Percentiles rank a stretch among this genome's conserved stretches.
Evolutionary conservation across 1,140 invertebrate species (phyloP).

Genomic region (Drosophila watanabei): DNA sequence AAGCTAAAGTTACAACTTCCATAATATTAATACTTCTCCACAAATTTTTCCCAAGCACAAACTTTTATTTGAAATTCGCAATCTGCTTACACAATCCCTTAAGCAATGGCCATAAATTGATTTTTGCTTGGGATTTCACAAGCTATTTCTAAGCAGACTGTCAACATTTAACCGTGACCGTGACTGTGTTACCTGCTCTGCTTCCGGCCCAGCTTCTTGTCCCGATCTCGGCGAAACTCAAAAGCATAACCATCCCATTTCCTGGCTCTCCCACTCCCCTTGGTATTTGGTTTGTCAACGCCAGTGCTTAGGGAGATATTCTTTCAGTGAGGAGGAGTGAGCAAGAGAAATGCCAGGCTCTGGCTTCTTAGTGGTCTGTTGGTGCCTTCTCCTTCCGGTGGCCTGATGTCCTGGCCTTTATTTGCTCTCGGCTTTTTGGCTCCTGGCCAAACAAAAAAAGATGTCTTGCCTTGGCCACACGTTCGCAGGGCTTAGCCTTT

Average conservation of each 20-base stretch:
- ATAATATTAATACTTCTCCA: neutral
- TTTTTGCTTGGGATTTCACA: constrained; percentile 40
- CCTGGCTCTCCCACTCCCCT: constrained; percentile 9
- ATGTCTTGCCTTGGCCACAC: constrained; percentile 51
- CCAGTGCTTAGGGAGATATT: constrained; percentile 41
- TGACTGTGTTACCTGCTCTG: constrained; percentile 39
- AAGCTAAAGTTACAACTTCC: neutral
- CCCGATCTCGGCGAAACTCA: constrained; percentile 28
- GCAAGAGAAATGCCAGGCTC: constrained; percentile 36
- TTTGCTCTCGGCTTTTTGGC: constrained; percentile 46
- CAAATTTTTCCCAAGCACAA: neutral
- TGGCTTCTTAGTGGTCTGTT: constrained; percentile 21
- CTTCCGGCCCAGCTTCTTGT: constrained; percentile 11
- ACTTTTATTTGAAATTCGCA: neutral
- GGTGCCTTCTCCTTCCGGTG: constrained; percentile 9
- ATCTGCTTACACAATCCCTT: constrained; percentile 18
- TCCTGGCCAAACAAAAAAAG: constrained; percentile 51
- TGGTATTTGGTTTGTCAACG: constrained; percentile 49
- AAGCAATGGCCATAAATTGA: constrained; percentile 58
- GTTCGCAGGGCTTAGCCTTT: constrained; percentile 40
- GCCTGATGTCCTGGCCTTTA: constrained; percentile 41
- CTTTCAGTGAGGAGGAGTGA: constrained; percentile 43
- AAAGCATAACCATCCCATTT: constrained; percentile 34
- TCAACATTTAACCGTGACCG: constrained; percentile 51
- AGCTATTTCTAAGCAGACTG: constrained; percentile 44